Evolutionary conservation across 2,113 vertebrate genomes (phyloP), one percentile per base, ranked within the genome.

Genomic region (Maccullochella peelii): DNA sequence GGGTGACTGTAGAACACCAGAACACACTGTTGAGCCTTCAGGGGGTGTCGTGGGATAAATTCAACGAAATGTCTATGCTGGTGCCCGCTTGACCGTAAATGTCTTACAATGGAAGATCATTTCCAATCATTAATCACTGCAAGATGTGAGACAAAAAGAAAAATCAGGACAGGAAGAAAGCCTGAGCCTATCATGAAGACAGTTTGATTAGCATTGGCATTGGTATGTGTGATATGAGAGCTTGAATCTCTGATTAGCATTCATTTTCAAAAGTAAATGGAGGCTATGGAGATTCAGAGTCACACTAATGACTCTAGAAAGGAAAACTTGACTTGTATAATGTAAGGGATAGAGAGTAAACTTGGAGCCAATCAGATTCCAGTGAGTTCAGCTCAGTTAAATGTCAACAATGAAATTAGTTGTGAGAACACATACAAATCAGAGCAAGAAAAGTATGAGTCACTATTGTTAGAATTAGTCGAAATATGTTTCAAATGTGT

Each of bases 21-120:
- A 59, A 55, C 49, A 73, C 67, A 73, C n/a, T 59, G 75, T 33
- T 55, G 49, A 74, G 79, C 71, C 86, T 79, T 73, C 77, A 42
- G 75, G 73, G 80, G 50, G 4, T 86, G 71, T 84, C 86, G 76
- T 76, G 79, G 84, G 73, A 85, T 58, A 82, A 80, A 88, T 80
- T 68, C 65, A 80, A 38, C 57, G 68, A 81, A 80, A 42, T 42
- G 10, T 66, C 68, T 68, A 49, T 71, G 36, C 67, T 40, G 40
- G 59, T 50, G 65, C 36, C 23, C 80, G 36, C 62, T 83, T 77
- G 71, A 59, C 68, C 27, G 2, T 78, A 73, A 79, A 84, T 12
- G 79, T 74, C 57, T 84, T 47, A 59, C 57, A 59, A 75, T 50
- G 54, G 20, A 75, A 86, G 33, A 72, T 86, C 67, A 80, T 73